These are phyloP conservation scores for Pyrgus malvae DNA, from an alignment of 2,888 invertebrate species.

Conservation along the genomic window DNA sequence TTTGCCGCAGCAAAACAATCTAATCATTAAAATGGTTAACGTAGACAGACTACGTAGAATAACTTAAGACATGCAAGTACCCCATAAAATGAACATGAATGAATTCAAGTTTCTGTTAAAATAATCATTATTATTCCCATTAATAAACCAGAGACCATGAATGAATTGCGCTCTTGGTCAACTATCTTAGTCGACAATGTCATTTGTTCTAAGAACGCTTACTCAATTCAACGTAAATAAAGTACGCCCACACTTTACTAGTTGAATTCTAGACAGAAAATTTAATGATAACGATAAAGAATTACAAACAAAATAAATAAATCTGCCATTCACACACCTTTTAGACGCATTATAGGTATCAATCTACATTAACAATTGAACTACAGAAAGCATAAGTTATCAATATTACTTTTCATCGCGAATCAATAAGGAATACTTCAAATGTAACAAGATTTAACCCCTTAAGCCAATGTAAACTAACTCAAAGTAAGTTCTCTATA, in stretches of 20 bases:
- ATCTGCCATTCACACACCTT: background rate
- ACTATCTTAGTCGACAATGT: conserved; percentile 12
- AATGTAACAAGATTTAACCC: background rate
- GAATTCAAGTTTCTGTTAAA: too few relatives aligned
- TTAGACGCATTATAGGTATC: background rate
- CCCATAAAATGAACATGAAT: too few relatives aligned
- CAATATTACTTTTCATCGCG: too few relatives aligned
- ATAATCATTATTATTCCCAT: conserved; percentile 10
- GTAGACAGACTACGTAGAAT: too few relatives aligned
- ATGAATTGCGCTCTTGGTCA: conserved; percentile 20
- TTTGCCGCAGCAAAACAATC: too few relatives aligned
- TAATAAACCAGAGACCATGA: conserved; percentile 14
- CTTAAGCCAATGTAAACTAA: conserved; percentile 11
- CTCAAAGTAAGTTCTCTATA: background rate
- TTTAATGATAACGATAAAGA: conserved; percentile 20
- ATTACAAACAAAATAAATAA: conserved; percentile 6
- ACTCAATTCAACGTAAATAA: conserved; percentile 32
- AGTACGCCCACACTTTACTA: conserved; percentile 28
- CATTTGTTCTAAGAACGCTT: conserved; percentile 21
- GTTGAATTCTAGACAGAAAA: conserved; percentile 13
- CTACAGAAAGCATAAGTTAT: too few relatives aligned
- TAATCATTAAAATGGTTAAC: too few relatives aligned
- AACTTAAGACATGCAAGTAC: too few relatives aligned
- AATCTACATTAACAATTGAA: too few relatives aligned
- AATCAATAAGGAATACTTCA: too few relatives aligned